Evolutionary conservation across 2,113 vertebrate genomes (phyloP).

Genomic region (Carassius carassius): DNA sequence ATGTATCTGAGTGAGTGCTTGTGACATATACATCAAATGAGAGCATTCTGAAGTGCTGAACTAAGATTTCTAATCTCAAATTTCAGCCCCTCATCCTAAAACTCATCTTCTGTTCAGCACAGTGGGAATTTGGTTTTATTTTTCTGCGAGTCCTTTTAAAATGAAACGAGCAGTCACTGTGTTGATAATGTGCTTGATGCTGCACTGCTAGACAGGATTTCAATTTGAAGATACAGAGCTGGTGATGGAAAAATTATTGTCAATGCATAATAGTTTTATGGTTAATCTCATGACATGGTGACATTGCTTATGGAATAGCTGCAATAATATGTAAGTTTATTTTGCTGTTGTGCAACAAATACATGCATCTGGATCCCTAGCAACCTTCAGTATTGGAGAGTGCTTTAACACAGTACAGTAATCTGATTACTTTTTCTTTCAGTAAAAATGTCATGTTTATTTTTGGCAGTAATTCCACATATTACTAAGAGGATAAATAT

Average conservation of each 20-base stretch:
- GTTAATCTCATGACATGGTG: not conserved
- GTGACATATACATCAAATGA: slow-evolving; percentile 3
- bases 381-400: not conserved
- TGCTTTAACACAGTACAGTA: not conserved
- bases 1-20: slow-evolving; percentile 13
- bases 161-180: not conserved
- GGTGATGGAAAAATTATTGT: not conserved
- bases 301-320: not conserved
- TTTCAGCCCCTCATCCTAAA: not conserved
- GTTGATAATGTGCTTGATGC: slow-evolving; percentile 17
- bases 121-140: not conserved
- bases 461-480: not conserved
- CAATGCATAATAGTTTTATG: not conserved
- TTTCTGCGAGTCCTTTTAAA: not conserved
- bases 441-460: not conserved
- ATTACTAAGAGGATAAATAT: not conserved
- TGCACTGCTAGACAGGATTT: not conserved
- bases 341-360: not conserved
- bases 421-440: not conserved
- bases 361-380: not conserved
- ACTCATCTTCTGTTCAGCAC: not conserved
- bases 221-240: not conserved
- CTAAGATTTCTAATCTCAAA: slow-evolving; percentile 2
- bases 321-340: not conserved
- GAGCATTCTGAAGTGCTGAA: not conserved